phyloP scores from a whole-genome alignment of 2,113 vertebrate genomes.

The Lanius collurio region DNA sequence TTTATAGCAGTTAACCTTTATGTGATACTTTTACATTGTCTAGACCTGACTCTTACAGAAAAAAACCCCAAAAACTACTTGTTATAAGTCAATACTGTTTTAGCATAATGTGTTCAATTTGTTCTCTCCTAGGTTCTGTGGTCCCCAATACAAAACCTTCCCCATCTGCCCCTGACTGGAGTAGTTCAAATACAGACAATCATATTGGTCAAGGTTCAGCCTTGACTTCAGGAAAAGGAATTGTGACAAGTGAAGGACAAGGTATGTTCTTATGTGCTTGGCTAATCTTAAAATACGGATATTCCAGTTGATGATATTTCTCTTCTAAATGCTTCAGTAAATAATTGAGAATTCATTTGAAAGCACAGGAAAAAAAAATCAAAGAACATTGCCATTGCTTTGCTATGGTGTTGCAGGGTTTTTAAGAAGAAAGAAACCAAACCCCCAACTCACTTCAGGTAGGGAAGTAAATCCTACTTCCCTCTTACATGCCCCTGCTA shows the following conservation, averaged over 20 bases:
- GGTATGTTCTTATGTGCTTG: conserved; percentile 59
- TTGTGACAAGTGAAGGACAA: conserved; percentile 72
- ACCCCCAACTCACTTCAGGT: fast-evolving
- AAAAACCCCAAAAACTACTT: not conserved
- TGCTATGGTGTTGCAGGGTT: not conserved
- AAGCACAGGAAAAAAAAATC: not conserved
- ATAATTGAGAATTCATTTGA: not conserved
- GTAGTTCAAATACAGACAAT: conserved; percentile 68
- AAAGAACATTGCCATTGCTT: not conserved
- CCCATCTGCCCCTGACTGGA: conserved; percentile 75
- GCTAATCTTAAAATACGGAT: not conserved
- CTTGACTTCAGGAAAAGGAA: conserved; percentile 63
- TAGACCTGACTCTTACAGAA: not conserved
- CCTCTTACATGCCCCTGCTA: not conserved
- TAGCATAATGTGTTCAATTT: not conserved
- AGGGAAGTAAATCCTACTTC: not conserved
- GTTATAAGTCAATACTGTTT: not conserved
- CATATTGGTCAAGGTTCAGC: conserved; percentile 71
- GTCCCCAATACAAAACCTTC: conserved; percentile 58
- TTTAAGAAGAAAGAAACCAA: not conserved
- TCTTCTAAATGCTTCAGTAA: not conserved
- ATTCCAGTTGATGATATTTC: not conserved
- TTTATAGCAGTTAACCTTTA: not conserved
- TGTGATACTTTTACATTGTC: not conserved
- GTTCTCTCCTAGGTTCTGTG: conserved; percentile 21